A percentile compares a stretch with the other conserved stretches of the same genome.
phyloP scores from a whole-genome alignment of 2,888 invertebrate genomes.

The Byasa hedistus region DNA sequence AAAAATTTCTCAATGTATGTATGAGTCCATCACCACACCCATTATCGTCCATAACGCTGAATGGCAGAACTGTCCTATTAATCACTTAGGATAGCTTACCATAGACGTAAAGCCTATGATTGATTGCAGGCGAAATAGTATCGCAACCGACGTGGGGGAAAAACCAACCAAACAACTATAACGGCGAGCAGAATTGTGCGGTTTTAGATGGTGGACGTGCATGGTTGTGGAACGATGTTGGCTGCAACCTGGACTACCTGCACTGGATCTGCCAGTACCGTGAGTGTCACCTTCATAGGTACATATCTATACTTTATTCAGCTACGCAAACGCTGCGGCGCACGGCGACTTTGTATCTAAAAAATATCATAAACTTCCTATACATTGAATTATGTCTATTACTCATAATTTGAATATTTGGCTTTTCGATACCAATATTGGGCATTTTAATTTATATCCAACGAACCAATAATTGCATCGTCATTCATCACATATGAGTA shows the following conservation, averaged over 20 bases:
- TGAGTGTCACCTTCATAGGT: conserved; percentile 82
- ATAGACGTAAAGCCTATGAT: not conserved
- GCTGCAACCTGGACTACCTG: conserved; percentile 94
- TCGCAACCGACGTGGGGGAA: conserved; percentile 93
- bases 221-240: conserved; percentile 97
- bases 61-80: not conserved
- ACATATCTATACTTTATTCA: conserved; percentile 67
- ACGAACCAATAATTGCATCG: too few relatives aligned
- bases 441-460: not conserved
- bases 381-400: not conserved
- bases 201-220: conserved; percentile 93
- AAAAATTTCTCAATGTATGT: not conserved
- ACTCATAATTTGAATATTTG: not conserved
- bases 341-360: not conserved
- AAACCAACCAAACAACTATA: conserved; percentile 97
- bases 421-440: not conserved
- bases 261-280: conserved; percentile 96
- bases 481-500: not conserved
- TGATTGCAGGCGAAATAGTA: conserved; percentile 84
- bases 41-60: not conserved
- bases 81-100: not conserved
- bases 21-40: too few relatives aligned
- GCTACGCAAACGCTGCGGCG: conserved; percentile 46
- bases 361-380: not conserved
- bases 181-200: conserved; percentile 97